These are phyloP conservation scores for Tubulanus polymorphus DNA, from an alignment of 2,888 invertebrate genomes.

Conservation along the genomic window DNA sequence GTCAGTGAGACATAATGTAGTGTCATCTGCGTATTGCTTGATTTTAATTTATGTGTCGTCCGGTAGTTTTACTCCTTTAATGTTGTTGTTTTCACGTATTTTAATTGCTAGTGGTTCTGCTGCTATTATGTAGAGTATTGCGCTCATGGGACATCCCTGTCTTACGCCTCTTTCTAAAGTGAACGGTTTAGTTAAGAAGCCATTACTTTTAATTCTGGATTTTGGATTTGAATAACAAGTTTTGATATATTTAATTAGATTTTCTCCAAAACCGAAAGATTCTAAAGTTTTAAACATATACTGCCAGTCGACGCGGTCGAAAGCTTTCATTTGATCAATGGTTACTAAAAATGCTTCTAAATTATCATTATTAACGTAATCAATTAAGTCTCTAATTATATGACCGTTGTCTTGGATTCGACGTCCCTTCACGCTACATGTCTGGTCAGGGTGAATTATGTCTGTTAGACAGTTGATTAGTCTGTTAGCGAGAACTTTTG, in stretches of 20 bases:
- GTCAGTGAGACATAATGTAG: constrained; percentile 2
- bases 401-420: constrained; percentile 7
- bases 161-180: constrained; percentile 7
- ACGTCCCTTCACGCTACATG: constrained; percentile 5
- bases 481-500: constrained; percentile 20
- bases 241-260: constrained; percentile 21
- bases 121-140: constrained; percentile 5
- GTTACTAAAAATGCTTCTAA: constrained; percentile 18
- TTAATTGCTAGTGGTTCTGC: constrained; percentile 7
- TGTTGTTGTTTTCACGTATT: constrained; percentile 5
- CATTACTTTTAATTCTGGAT: constrained; percentile 5
- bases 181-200: constrained; percentile 5
- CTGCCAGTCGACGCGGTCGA: constrained; percentile 24
- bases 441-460: constrained; percentile 21
- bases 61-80: constrained; percentile 14
- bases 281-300: constrained; percentile 21
- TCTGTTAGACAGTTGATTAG: constrained; percentile 15
- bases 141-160: constrained; percentile 10
- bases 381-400: constrained; percentile 18
- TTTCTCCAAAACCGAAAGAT: constrained; percentile 21
- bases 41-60: constrained; percentile 8
- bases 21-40: constrained; percentile 11
- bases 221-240: constrained; percentile 18
- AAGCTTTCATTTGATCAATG: constrained; percentile 28
- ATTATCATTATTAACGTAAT: constrained; percentile 22